phyloP scores from a whole-genome alignment of 1,140 invertebrate species.

The Venturia canescens region DNA sequence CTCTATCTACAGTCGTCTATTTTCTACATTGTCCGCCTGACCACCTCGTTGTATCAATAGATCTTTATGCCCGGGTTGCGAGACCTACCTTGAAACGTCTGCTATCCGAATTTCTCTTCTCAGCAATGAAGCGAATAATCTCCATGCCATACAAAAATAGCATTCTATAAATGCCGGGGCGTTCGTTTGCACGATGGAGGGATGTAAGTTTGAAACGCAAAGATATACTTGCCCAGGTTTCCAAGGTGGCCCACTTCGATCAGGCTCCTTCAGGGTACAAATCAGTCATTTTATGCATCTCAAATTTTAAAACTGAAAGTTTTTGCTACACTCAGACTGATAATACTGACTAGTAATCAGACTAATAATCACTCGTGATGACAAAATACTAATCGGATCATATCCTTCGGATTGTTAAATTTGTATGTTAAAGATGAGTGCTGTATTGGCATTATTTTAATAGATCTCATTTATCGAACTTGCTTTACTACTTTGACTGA shows the following conservation, averaged over 20 bases:
- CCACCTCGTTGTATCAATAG: too few relatives aligned
- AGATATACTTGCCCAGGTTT: not conserved
- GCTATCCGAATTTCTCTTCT: not conserved
- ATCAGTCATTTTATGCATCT: too few relatives aligned
- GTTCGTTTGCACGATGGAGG: not conserved
- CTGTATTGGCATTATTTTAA: not conserved
- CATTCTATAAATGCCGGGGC: not conserved
- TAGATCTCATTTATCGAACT: not conserved
- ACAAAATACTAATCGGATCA: too few relatives aligned
- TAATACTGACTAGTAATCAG: too few relatives aligned
- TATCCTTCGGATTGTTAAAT: not conserved
- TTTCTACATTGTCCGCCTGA: too few relatives aligned
- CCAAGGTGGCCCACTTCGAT: not conserved
- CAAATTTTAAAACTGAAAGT: too few relatives aligned
- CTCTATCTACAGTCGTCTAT: too few relatives aligned
- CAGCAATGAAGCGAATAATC: not conserved
- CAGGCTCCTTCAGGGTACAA: not conserved
- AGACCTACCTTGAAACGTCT: not conserved
- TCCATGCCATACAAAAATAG: not conserved
- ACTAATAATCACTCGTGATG: too few relatives aligned
- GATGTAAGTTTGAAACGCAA: not conserved
- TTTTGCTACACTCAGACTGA: too few relatives aligned
- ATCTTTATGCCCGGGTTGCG: not conserved
- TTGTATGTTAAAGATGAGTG: too few relatives aligned
- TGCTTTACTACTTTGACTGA: not conserved